Base-by-base conservation (phyloP, 2,113 vertebrate genomes). In the Uropsilus gracilis region DNA sequence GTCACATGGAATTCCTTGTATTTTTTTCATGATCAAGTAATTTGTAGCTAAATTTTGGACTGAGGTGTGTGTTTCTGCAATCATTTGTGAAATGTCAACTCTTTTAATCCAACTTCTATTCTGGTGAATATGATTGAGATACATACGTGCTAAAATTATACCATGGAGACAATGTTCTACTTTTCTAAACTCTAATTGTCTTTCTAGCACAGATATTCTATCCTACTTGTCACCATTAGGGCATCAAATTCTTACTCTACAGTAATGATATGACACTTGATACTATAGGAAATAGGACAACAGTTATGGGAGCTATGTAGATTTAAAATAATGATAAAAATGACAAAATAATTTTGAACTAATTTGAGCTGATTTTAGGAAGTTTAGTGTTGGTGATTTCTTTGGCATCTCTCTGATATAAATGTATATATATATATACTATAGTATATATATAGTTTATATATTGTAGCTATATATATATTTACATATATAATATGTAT, bases 41-140 rank as follows among this genome's bases (percentile, higher is more conserved):
- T 89, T 76, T 76, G n/a, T 75, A 81, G 44, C 8, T 81, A 83
- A 39, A 81, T 90, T 93, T 92, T 76, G 44, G 32, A 89, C 1
- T 26, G 86, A 8, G 18, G 63, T 68, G 63, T 75, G 3, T 82
- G 69, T 72, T 76, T 96, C 88, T 93, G 6, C 14, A 95, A 88
- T 91, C 59, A 77, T 64, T 44, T 80, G 24, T 80, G 14, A 95
- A 93, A 95, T 88, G 50, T 72, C 81, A 90, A 84, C 46, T 84
- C 32, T 66, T 92, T 92, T 80, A 78, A 87, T 93, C 13, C 37
- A 64, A 24, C 85, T 94, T 94, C 94, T 93, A 85, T 85, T 90
- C 50, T 94, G 34, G 64, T 61, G 37, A 93, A 83, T 80, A 59
- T 90, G 82, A 92, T 59, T 13, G 20, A 83, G 71, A 88, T 80